Evolutionary conservation across 2,797 vertebrate species (phyloP), one percentile per base, ranked within the genome.

Genomic region (Fistularia tabacaria): DNA sequence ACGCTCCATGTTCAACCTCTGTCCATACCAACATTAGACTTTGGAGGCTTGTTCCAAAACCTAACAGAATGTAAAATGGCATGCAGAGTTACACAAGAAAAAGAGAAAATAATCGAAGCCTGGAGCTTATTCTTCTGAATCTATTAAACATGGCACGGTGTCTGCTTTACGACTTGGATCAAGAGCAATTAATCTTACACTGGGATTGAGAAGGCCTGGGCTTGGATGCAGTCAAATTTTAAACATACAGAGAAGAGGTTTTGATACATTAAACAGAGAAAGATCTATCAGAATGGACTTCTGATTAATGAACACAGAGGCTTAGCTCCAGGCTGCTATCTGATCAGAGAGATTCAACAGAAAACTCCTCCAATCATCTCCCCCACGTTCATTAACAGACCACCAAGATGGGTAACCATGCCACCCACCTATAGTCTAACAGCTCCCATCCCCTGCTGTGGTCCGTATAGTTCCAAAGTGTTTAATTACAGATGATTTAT

Each of bases 401-500:
- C 80, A 74, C 77, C 74, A 77, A 68, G 74, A 88, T 72, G 75
- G 69, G 76, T 69, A 66, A 72, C 71, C 64, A 43, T 59, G 66
- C 71, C 73, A 77, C 75, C 79, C 66, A 54, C 83, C 77, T 66
- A 75, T 76, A 59, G 52, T 43, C 52, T 39, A 68, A 73, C 80
- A 69, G 59, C 63, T 56, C 46, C 74, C 60, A 14, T 57, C 56
- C 74, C 71, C 84, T 54, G 74, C 84, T 57, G 80, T 74, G 82
- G 79, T 79, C 79, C 73, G 39, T 78, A 82, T 68, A 85, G 70
- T 84, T 87, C 83, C 76, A 87, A 87, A 88, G 82, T 88, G 86
- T 89, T 91, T 91, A 90, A 91, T 90, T 90, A 88, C 83, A 79
- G 74, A 86, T 90, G 88, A 91, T 91, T 90, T 88, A 90, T 91